phyloP scores from a whole-genome alignment of 2,888 invertebrate species.

The Augiades crinisus region DNA sequence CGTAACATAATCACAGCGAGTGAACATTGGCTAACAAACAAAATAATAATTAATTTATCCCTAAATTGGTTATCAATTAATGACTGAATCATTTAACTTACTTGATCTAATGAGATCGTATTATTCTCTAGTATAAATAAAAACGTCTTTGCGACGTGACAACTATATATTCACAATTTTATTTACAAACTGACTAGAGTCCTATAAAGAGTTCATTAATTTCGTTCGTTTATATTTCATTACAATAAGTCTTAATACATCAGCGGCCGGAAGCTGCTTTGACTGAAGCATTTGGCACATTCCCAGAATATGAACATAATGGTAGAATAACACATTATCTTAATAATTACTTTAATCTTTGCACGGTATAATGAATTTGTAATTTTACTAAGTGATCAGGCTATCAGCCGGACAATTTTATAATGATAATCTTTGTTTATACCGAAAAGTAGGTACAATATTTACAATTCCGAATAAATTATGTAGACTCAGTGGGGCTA shows the following conservation, averaged over 20 bases:
- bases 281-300: slow-evolving; percentile 76
- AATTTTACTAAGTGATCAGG: slow-evolving; percentile 39
- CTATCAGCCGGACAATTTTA: slow-evolving; percentile 36
- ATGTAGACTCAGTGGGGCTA: slow-evolving; percentile 57
- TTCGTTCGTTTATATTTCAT: slow-evolving; percentile 58
- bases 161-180: slow-evolving; percentile 78
- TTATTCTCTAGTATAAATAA: slow-evolving; percentile 75
- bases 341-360: slow-evolving; percentile 43
- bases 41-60: slow-evolving; percentile 60
- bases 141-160: slow-evolving; percentile 69
- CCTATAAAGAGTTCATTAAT: slow-evolving; percentile 66
- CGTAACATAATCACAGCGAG: slow-evolving; percentile 79
- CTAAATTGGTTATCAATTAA: slow-evolving; percentile 78
- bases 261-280: slow-evolving; percentile 60
- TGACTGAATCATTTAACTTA: slow-evolving; percentile 77
- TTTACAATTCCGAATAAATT: slow-evolving; percentile 53
- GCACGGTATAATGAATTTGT: slow-evolving; percentile 45
- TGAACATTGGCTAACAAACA: slow-evolving; percentile 81
- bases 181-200: slow-evolving; percentile 80
- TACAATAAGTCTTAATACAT: slow-evolving; percentile 61
- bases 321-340: slow-evolving; percentile 52
- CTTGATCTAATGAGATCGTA: slow-evolving; percentile 77
- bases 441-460: slow-evolving; percentile 56
- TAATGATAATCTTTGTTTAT: slow-evolving; percentile 44
- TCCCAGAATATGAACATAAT: slow-evolving; percentile 64